Percentiles rank a stretch among this genome's conserved stretches.
Conservation (phyloP, 2,797 vertebrate species). For the Nyctibius grandis region DNA sequence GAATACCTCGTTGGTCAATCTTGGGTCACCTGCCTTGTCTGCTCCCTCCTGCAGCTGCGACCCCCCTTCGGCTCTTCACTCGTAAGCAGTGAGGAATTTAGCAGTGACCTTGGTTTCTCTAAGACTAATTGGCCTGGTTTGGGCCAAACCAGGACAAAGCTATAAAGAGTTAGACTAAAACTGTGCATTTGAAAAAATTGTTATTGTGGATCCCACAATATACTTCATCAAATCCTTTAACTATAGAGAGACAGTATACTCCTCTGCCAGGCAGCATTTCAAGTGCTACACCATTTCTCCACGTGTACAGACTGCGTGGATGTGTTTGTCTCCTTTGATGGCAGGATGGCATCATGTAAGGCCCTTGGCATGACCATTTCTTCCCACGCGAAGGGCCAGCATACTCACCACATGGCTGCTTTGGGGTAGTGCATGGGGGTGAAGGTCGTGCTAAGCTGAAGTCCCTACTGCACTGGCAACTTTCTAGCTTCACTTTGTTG, state of each 20-base stretch:
- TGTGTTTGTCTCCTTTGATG: background rate
- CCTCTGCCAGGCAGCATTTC: background rate
- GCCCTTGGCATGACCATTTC: accelerated
- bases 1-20: too few relatives aligned
- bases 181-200: background rate
- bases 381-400: background rate
- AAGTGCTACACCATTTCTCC: background rate
- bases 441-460: background rate
- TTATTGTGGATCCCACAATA: background rate
- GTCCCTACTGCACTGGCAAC: background rate
- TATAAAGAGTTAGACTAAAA: background rate
- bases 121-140: too few relatives aligned
- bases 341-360: accelerated
- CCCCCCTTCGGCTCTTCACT: too few relatives aligned
- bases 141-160: too few relatives aligned
- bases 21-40: too few relatives aligned
- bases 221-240: background rate
- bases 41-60: too few relatives aligned
- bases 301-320: accelerated
- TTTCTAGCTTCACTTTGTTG: background rate
- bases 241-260: accelerated
- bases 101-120: too few relatives aligned
- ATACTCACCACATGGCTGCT: background rate
- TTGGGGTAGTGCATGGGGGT: too few relatives aligned
- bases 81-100: too few relatives aligned